These are phyloP conservation scores for Chelonia mydas DNA, from an alignment of 2,797 vertebrate genomes.

Conservation along the genomic window DNA sequence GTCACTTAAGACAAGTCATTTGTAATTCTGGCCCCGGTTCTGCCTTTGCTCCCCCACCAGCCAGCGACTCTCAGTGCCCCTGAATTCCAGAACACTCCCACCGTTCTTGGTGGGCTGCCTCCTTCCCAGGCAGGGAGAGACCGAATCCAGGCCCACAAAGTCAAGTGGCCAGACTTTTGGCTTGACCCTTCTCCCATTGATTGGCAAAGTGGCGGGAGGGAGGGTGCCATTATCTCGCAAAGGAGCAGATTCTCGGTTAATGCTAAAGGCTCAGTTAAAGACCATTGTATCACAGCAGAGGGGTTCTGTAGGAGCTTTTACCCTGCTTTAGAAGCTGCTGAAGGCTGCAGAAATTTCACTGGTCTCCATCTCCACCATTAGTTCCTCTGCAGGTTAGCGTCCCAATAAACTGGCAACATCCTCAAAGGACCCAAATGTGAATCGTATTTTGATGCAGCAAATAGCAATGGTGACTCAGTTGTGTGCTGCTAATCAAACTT, in stretches of 20 bases:
- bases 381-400: not conserved
- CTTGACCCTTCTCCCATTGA: not conserved
- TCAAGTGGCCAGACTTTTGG: not conserved
- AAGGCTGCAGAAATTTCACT: not conserved
- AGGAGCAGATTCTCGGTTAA: not conserved
- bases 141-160: not conserved
- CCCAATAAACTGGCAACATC: fast-evolving
- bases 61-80: not conserved
- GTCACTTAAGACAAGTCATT: not conserved
- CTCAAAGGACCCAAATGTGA: not conserved
- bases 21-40: fast-evolving
- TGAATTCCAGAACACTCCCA: too few species aligned
- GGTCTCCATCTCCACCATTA: fast-evolving
- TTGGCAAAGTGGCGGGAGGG: not conserved
- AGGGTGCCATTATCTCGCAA: not conserved
- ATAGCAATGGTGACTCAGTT: not conserved
- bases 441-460: not conserved
- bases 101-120: too few species aligned
- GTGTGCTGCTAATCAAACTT: not conserved
- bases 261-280: not conserved
- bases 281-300: fast-evolving
- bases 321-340: fast-evolving
- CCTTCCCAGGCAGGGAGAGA: not conserved
- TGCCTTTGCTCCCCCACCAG: not conserved
- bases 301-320: not conserved